Base-by-base conservation (phyloP, 2,113 vertebrate genomes). In the Bos javanicus region DNA sequence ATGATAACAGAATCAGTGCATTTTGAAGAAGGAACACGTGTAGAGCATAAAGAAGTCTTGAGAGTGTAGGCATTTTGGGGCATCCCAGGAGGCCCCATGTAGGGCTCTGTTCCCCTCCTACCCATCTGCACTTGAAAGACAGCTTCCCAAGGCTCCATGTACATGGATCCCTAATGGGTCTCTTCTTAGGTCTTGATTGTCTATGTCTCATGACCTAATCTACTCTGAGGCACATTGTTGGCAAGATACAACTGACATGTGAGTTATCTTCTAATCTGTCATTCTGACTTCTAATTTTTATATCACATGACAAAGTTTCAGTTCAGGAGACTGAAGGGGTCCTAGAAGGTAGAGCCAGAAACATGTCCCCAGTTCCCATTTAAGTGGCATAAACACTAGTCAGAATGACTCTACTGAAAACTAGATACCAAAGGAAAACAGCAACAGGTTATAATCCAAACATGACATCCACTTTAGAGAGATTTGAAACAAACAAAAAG, bases 221-320 rank as follows among this genome's bases (percentile, higher is more conserved):
- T 43, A n/a, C 33, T 64, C 33, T 54, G 21, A 62, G 26, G n/a
- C 3, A 81, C 16, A 25, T 8, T 50, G 7, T 26, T 92, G 19
- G 74, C n/a, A 78, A 62, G 21, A 26, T 91, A 25, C 1, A 54
- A 11, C 2, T 59, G 59, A 78, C 36, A 43, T 85, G 14, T 67
- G n/a, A 95, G 11, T 67, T 92, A 48, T 59, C 36, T 90, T 94
- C 19, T 39, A 92, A n/a, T 78, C 33, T 92, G 14, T 78, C 36
- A 54, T 82, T 71, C 52, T 96, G 15, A 4, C 13, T 9, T 96
- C 33, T 87, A 48, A 48, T 54, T 88, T 85, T 81, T 8, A 17
- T 43, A 59, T 54, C 25, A 43, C 12, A 43, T 9, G 54, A 89
- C 33, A 39, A 94, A 95, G 2, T 25, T 84, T 96, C 39, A 64